phyloP scores from a whole-genome alignment of 2,113 vertebrate species.

The Oryzias woworae region DNA sequence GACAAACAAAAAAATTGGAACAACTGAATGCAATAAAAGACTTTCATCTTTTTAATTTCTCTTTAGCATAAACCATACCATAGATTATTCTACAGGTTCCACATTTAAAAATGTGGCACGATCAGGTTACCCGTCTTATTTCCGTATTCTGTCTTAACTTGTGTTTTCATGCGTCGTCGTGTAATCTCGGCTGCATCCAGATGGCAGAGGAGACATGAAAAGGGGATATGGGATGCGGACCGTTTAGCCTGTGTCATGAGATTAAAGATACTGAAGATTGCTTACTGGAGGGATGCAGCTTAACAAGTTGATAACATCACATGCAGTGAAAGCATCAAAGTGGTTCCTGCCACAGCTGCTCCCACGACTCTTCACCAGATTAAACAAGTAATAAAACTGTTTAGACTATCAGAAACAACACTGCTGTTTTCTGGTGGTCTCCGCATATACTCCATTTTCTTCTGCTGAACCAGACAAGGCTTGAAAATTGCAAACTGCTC shows the following conservation, averaged over 20 bases:
- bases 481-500: slow-evolving; percentile 2
- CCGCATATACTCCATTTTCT: not conserved
- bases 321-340: slow-evolving; percentile 3
- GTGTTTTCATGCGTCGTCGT: not conserved
- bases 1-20: too few species aligned
- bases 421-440: not conserved
- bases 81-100: too few species aligned
- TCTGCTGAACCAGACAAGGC: not conserved
- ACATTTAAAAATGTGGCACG: too few species aligned
- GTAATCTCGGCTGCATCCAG: slow-evolving; percentile 15
- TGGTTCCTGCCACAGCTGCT: slow-evolving; percentile 11
- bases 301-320: not conserved
- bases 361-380: not conserved
- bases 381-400: slow-evolving; percentile 1
- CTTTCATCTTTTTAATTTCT: too few species aligned
- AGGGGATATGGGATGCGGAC: not conserved
- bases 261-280: slow-evolving; percentile 32
- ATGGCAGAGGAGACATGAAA: not conserved
- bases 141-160: not conserved
- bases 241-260: slow-evolving; percentile 11
- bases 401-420: not conserved
- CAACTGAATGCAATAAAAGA: too few species aligned
- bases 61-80: too few species aligned
- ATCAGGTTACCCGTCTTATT: not conserved
- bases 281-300: slow-evolving; percentile 1